A percentile compares a stretch with the other conserved stretches of the same genome.
These are phyloP conservation scores for Gymnopithys bicolor DNA, from an alignment of 2,797 vertebrate genomes.

Conservation along the genomic window DNA sequence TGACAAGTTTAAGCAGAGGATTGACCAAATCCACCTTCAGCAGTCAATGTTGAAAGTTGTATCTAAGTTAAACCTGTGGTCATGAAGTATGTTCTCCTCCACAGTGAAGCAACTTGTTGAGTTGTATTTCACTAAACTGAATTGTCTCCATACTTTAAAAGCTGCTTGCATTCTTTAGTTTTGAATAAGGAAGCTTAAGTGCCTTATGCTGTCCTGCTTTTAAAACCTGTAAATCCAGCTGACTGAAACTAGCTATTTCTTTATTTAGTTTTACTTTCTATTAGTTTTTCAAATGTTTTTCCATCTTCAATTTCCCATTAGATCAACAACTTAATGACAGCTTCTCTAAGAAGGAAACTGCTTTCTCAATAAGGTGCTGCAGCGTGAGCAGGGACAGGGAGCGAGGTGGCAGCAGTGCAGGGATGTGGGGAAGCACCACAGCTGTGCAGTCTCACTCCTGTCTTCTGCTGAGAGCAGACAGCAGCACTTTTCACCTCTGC, in stretches of 20 bases:
- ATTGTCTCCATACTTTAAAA: neutral
- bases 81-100: neutral
- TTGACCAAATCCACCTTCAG: neutral
- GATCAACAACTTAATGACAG: neutral
- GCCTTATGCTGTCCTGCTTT: neutral
- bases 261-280: neutral
- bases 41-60: neutral
- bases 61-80: neutral
- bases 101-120: neutral
- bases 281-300: neutral
- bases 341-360: neutral
- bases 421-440: neutral
- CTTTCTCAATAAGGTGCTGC: neutral
- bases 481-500: neutral
- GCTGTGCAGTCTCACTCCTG: neutral
- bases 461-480: neutral
- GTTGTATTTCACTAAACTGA: neutral
- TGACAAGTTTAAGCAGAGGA: neutral
- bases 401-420: fast-evolving
- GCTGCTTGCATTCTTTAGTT: neutral
- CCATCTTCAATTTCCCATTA: neutral
- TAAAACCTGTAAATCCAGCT: neutral
- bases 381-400: neutral
- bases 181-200: neutral
- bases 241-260: neutral